These are phyloP conservation scores for Parapsyche elsis DNA, from an alignment of 1,140 invertebrate species.

Conservation along the genomic window DNA sequence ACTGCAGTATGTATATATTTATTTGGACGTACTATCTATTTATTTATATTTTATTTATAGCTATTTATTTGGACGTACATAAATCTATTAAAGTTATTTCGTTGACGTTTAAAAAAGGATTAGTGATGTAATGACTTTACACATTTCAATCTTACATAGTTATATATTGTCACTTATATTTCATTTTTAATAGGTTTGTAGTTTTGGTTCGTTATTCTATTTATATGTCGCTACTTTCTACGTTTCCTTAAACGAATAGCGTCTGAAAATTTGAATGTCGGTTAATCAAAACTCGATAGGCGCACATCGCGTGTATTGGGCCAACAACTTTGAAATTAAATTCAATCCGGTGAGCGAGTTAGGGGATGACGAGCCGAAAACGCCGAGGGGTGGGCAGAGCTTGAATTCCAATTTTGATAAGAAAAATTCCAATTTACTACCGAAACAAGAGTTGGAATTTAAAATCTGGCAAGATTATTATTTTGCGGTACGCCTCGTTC, in stretches of 20 bases:
- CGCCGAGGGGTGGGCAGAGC: neutral
- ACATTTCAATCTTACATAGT: too few species aligned
- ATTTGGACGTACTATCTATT: too few species aligned
- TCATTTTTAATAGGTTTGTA: too few species aligned
- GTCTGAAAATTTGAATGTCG: neutral
- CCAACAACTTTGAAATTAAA: constrained; percentile 32
- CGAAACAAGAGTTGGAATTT: constrained; percentile 21
- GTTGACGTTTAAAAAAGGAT: too few species aligned
- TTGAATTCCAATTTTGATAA: constrained; percentile 30
- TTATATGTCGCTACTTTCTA: neutral
- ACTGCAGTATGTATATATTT: too few species aligned
- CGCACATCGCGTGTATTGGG: constrained; percentile 8
- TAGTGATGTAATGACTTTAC: too few species aligned
- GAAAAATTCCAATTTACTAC: constrained; percentile 26
- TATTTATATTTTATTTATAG: too few species aligned
- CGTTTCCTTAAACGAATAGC: neutral
- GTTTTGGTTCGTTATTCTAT: too few species aligned
- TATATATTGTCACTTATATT: too few species aligned
- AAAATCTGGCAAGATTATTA: constrained; percentile 26
- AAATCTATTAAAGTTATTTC: too few species aligned
- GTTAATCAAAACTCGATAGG: constrained; percentile 22
- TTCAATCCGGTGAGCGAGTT: neutral
- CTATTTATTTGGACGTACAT: too few species aligned
- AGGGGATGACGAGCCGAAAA: neutral
- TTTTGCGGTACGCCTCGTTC: neutral